Conservation (phyloP, 2,888 invertebrate genomes). For the Dryococelus australis region DNA sequence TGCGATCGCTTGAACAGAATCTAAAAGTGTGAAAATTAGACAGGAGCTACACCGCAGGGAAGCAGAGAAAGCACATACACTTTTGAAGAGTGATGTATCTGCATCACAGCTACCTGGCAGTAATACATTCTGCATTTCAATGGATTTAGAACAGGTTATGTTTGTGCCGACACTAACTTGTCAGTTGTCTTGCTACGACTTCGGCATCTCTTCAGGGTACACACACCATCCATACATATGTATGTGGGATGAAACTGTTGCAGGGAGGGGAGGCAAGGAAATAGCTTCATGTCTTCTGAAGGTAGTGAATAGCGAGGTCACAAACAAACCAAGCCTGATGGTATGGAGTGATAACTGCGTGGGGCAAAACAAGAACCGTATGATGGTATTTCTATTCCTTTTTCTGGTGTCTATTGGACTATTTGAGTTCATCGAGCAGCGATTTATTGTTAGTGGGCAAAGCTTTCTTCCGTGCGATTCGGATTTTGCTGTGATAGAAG, state of each 20-base stretch:
- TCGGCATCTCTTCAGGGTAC: constrained; percentile 48
- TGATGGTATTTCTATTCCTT: constrained; percentile 1
- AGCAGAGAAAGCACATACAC: constrained; percentile 41
- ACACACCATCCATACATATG: constrained; percentile 47
- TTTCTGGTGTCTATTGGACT: constrained; percentile 12
- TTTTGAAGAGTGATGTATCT: constrained; percentile 37
- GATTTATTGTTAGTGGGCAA: not conserved
- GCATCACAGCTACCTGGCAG: constrained; percentile 47
- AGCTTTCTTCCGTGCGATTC: constrained; percentile 19
- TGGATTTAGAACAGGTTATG: constrained; percentile 52
- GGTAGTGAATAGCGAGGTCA: not conserved
- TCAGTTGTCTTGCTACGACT: constrained; percentile 50
- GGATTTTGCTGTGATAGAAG: not conserved
- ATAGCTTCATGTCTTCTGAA: constrained; percentile 34
- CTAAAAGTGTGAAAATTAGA: not conserved
- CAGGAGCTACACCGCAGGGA: constrained; percentile 41
- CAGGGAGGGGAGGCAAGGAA: constrained; percentile 49
- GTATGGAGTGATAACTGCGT: constrained; percentile 20
- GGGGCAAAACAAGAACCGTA: not conserved
- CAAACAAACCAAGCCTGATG: not conserved
- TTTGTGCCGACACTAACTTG: constrained; percentile 52
- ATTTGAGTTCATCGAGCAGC: not conserved
- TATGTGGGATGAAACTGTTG: constrained; percentile 49
- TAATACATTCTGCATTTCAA: constrained; percentile 42
- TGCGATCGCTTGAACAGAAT: constrained; percentile 26